Conservation (phyloP, 37 sponge, comb jelly and placozoan genomes). For the Haliclona indistincta region DNA sequence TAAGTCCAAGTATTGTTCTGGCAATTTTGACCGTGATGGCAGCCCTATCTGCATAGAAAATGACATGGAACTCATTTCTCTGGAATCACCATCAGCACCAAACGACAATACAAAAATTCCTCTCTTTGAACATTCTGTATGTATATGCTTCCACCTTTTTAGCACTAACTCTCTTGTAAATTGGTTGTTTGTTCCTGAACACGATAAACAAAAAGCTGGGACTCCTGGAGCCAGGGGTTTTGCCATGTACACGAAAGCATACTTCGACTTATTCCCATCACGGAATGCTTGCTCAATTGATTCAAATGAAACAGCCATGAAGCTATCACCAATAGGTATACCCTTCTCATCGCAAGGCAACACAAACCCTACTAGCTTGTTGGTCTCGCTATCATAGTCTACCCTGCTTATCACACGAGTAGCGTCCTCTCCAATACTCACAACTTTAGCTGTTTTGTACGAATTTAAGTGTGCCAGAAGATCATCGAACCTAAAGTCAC, state of each 20-base stretch:
- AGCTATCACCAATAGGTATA: conserved; percentile 11
- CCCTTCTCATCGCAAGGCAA: conserved; percentile 7
- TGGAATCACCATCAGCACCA: conserved; percentile 43
- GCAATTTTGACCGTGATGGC: too few species aligned
- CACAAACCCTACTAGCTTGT: conserved; percentile 26
- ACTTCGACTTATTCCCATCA: conserved; percentile 12
- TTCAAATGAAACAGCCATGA: conserved; percentile 28
- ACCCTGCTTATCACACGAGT: conserved; percentile 19
- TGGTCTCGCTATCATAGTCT: conserved; percentile 17
- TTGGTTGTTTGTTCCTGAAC: conserved; percentile 30
- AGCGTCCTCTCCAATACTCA: conserved; percentile 17
- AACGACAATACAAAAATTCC: conserved; percentile 17
- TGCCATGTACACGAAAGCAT: conserved; percentile 47
- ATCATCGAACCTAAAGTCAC: conserved; percentile 56
- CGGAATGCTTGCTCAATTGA: conserved; percentile 23
- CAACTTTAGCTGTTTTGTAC: not conserved
- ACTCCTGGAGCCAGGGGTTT: conserved; percentile 18
- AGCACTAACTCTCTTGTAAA: conserved; percentile 18
- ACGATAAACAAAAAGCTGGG: conserved; percentile 27
- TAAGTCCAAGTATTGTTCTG: too few species aligned
- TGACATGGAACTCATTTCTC: conserved; percentile 24
- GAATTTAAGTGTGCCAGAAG: conserved; percentile 15
- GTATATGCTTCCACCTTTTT: conserved; percentile 25
- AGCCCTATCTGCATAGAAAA: not conserved
- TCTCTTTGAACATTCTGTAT: not conserved